phyloP scores from a whole-genome alignment of 2,797 vertebrate species.

The Oreochromis grahami region DNA sequence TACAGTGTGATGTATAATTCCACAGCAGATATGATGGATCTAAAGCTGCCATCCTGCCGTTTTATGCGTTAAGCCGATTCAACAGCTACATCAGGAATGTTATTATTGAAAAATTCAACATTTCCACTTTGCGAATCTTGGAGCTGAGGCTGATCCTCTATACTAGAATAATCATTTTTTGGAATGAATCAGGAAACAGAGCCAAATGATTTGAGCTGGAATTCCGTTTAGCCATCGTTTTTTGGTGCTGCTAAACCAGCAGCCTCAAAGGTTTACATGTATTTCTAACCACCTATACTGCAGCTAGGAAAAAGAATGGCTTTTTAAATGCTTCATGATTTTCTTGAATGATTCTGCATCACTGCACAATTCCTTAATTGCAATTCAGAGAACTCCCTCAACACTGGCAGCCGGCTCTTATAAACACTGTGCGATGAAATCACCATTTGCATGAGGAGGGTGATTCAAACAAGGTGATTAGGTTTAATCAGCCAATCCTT shows the following conservation, averaged over 20 bases:
- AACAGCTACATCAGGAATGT: neutral
- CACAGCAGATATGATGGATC: neutral
- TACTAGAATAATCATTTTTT: neutral
- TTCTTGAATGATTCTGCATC: neutral
- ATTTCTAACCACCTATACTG: neutral
- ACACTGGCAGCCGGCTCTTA: neutral
- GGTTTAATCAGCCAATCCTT: neutral
- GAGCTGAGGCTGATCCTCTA: neutral
- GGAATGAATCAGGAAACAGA: neutral
- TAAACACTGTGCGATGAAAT: constrained; percentile 11
- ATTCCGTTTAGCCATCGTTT: neutral
- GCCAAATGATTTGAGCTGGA: neutral
- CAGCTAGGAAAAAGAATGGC: neutral
- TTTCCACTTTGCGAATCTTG: neutral
- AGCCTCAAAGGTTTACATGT: neutral
- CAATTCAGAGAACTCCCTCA: constrained; percentile 21
- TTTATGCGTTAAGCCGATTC: neutral
- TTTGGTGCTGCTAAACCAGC: neutral
- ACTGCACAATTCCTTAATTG: constrained; percentile 12
- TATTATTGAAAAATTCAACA: neutral
- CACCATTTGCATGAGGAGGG: constrained; percentile 1
- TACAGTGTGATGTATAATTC: neutral
- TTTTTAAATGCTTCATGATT: constrained; percentile 12
- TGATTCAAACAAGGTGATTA: constrained; percentile 17
- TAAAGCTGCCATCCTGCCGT: neutral